Base-by-base conservation (phyloP, 2,797 vertebrate genomes). In the Schizothorax lantsangensis region DNA sequence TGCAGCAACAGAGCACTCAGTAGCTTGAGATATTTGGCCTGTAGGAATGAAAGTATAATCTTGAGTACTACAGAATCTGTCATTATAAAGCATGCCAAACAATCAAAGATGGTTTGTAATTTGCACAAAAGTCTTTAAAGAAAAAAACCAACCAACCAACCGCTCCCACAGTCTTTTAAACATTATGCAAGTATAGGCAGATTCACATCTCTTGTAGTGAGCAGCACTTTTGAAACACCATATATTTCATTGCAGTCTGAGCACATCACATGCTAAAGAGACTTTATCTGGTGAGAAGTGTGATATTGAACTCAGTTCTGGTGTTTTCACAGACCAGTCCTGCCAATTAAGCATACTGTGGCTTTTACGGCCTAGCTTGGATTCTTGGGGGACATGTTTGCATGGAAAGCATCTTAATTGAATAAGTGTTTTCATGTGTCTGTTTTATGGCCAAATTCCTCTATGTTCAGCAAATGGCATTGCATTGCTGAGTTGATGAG, bases 391-490 rank as follows among this genome's bases (percentile, higher is more conserved):
- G 84, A 83, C 78, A 78, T 54, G 84, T 84, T 85, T 84, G 71
- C 86, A 89, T 91, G 86, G 87, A 91, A 91, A 90, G 57, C 77
- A 49, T 26, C 71, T 84, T 88, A 89, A 90, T 88, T 74, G 83
- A 89, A 83, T 88, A 92, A 90, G 86, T 78, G 88, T 89, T 92
- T 90, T 86, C 89, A 89, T 89, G 79, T 91, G 90, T 54, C 54
- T 36, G 17, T 69, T 90, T 90, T 72, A 88, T 83, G 79, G 83
- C 79, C 38, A 66, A 79, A 89, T 89, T 90, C 87, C 62, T 72
- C 59, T 47, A 17, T 40, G n/a, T 73, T 83, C 54, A 69, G 86
- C 81, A 75, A 64, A 85, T 15, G 6, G 49, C 47, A 21, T 19
- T 75, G 62, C 23, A 36, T 19, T 83, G 23, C 33, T 59, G 47